Conservation (phyloP, 2,888 invertebrate genomes). For the Teleiodes luculella region DNA sequence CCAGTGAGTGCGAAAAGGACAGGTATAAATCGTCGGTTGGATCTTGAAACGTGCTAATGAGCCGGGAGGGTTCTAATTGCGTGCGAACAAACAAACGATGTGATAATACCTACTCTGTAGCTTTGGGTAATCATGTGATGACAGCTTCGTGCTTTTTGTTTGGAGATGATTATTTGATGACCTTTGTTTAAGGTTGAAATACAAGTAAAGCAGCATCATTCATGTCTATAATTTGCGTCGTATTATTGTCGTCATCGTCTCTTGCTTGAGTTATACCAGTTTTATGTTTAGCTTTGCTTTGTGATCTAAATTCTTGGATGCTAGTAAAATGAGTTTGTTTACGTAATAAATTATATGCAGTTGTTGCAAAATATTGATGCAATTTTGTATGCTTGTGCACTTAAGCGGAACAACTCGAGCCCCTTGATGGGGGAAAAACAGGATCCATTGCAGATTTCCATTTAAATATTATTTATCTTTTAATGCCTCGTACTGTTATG, state of each 20-base stretch:
- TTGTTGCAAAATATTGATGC: too few relatives aligned
- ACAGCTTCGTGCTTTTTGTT: slow-evolving; percentile 4
- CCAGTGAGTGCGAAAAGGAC: slow-evolving; percentile 40
- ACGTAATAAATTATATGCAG: neutral
- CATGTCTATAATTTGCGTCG: neutral
- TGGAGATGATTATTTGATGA: slow-evolving; percentile 28
- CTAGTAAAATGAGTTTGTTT: neutral
- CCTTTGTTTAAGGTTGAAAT: slow-evolving; percentile 17
- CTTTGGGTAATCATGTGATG: slow-evolving; percentile 26
- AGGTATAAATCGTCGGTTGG: slow-evolving; percentile 34
- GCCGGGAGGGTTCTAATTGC: slow-evolving; percentile 71
- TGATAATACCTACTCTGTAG: slow-evolving; percentile 62
- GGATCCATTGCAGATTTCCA: too few relatives aligned
- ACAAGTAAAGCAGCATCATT: neutral
- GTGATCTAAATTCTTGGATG: neutral
- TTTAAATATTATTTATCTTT: too few relatives aligned
- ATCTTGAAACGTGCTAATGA: slow-evolving; percentile 61
- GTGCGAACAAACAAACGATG: slow-evolving; percentile 68
- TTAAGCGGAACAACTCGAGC: too few relatives aligned
- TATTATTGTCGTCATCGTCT: neutral
- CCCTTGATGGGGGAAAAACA: too few relatives aligned
- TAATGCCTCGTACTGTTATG: too few relatives aligned
- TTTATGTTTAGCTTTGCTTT: neutral
- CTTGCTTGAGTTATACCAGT: neutral
- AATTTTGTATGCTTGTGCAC: too few relatives aligned